Conservation (phyloP, 2,113 vertebrate species). For the Eublepharis macularius region DNA sequence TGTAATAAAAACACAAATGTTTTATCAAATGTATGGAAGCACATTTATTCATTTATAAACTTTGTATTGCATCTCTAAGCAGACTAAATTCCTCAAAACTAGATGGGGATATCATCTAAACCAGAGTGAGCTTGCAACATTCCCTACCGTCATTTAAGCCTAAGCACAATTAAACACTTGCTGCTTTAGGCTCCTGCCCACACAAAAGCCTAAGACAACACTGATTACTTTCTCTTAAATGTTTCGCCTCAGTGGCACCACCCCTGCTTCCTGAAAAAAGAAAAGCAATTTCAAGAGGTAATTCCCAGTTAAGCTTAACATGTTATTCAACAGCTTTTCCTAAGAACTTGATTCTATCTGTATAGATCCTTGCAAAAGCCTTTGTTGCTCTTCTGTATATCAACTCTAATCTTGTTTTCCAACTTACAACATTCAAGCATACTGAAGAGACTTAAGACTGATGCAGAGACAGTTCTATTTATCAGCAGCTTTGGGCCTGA, state of each 20-base stretch:
- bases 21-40: background rate
- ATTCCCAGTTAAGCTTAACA: background rate
- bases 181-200: background rate
- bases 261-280: constrained; percentile 1
- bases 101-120: background rate
- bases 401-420: background rate
- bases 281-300: constrained; percentile 17
- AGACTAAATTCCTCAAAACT: background rate
- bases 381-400: background rate
- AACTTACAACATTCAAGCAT: background rate
- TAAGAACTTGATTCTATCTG: background rate
- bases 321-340: background rate
- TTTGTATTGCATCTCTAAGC: background rate
- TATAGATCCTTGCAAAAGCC: constrained; percentile 6
- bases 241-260: background rate
- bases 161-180: constrained; percentile 32
- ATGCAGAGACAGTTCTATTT: background rate
- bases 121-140: background rate
- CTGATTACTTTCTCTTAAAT: background rate
- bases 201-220: background rate
- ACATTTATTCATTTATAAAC: background rate
- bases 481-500: background rate
- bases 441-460: background rate
- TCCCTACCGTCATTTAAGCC: constrained; percentile 4
- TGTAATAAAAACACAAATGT: background rate